These are phyloP conservation scores for Erethizon dorsatum DNA, from an alignment of 2,797 vertebrate genomes.

Conservation along the genomic window DNA sequence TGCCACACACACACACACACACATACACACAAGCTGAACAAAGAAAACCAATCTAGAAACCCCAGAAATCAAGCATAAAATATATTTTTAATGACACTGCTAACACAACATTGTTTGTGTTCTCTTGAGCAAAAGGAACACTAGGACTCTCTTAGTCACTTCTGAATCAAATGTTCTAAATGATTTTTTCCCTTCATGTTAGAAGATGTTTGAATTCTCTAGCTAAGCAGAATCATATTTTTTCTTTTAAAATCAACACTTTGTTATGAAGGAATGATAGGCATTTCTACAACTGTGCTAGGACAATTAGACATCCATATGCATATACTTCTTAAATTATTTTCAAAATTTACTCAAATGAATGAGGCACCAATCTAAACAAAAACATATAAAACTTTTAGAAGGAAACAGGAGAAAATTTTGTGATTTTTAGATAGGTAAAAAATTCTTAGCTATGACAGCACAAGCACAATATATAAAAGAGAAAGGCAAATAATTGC, in stretches of 20 bases:
- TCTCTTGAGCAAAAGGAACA: neutral
- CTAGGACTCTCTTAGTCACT: neutral
- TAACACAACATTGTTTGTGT: neutral
- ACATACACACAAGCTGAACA: neutral
- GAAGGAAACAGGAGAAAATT: neutral
- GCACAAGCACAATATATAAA: neutral
- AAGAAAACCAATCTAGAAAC: neutral
- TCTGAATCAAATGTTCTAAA: neutral
- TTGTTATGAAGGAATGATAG: neutral
- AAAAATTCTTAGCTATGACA: neutral
- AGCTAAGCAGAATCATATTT: neutral
- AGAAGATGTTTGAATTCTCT: neutral
- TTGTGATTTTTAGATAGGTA: neutral
- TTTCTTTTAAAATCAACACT: slow-evolving; percentile 20
- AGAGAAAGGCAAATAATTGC: neutral
- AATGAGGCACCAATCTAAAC: neutral
- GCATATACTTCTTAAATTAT: neutral
- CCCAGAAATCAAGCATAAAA: neutral
- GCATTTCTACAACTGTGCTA: neutral
- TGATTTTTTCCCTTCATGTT: neutral
- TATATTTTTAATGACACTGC: neutral
- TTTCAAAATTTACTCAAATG: neutral
- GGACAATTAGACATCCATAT: neutral
- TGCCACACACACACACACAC: neutral
- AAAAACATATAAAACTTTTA: neutral